These are phyloP conservation scores for Ophonus ardosiacus DNA, from an alignment of 2,888 invertebrate genomes.

Conservation along the genomic window DNA sequence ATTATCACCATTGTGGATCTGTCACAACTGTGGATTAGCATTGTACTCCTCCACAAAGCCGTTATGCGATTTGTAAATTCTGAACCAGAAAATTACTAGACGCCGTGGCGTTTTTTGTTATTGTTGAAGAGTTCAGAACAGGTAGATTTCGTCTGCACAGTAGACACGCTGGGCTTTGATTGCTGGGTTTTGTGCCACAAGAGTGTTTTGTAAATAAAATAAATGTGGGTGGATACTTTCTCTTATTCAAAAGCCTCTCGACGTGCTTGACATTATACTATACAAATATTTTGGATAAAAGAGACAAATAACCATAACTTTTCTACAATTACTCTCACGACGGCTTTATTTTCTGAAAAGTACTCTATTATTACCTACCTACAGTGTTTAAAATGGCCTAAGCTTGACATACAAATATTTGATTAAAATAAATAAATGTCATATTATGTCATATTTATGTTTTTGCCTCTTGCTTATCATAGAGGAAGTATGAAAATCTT, in stretches of 20 bases:
- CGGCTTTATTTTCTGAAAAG: not conserved
- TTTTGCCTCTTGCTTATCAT: too few species aligned
- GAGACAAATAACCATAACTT: constrained; percentile 6
- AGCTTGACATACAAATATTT: too few species aligned
- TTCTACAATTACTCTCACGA: not conserved
- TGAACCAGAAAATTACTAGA: constrained; percentile 63
- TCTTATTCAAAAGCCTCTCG: constrained; percentile 5
- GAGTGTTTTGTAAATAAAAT: constrained; percentile 58
- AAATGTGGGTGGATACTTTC: constrained; percentile 42
- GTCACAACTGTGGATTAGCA: constrained; percentile 75
- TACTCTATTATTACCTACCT: not conserved
- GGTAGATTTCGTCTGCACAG: constrained; percentile 25
- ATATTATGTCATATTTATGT: too few species aligned
- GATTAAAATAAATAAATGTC: too few species aligned
- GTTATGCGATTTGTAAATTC: constrained; percentile 64
- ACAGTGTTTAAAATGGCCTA: too few species aligned
- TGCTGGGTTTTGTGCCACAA: constrained; percentile 11
- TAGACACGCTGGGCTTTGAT: constrained; percentile 37
- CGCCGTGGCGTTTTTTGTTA: constrained; percentile 39
- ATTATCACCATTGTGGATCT: constrained; percentile 74
- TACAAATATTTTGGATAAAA: constrained; percentile 18
- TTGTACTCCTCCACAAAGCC: constrained; percentile 68
- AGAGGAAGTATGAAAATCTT: too few species aligned
- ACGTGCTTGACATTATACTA: constrained; percentile 33
- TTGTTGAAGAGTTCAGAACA: constrained; percentile 50